Conservation (phyloP, 2,113 vertebrate genomes). For the Apteryx owenii region DNA sequence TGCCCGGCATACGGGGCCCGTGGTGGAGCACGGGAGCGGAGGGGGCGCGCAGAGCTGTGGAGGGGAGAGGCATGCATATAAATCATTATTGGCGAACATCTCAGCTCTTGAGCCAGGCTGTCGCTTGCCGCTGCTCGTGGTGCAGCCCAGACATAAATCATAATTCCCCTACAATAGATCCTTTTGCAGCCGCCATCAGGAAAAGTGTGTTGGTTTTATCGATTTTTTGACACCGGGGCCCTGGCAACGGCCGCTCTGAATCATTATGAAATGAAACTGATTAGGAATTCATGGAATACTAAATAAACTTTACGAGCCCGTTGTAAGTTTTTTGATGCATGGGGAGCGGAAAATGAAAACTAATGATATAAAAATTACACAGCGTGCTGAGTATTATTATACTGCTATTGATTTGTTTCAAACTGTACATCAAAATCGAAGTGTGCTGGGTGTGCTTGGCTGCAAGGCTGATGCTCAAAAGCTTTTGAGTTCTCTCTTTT, state of each 20-base stretch:
- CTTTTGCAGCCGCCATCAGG: constrained; percentile 91
- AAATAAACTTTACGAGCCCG: constrained; percentile 97
- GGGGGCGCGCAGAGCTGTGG: constrained; percentile 45
- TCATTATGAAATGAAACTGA: constrained; percentile 99
- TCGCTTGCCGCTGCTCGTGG: constrained; percentile 85
- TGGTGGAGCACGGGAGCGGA: neutral
- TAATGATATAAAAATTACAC: constrained; percentile 99
- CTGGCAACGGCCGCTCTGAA: constrained; percentile 86
- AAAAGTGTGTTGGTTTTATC: constrained; percentile 97
- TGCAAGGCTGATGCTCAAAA: constrained; percentile 70
- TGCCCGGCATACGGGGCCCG: too few relatives aligned
- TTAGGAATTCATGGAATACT: constrained; percentile 99
- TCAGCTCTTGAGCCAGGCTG: constrained; percentile 89
- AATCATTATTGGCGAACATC: constrained; percentile 99
- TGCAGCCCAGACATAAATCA: constrained; percentile 99
- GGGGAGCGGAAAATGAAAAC: constrained; percentile 90
- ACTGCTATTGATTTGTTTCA: constrained; percentile 98
- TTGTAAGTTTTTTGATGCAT: constrained; percentile 92
- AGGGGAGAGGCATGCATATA: constrained; percentile 86
- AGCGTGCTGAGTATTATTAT: constrained; percentile 96
- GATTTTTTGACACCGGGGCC: constrained; percentile 92
- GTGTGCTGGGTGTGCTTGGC: constrained; percentile 75
- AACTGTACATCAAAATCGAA: constrained; percentile 94
- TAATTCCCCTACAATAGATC: constrained; percentile 99
- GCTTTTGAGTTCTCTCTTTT: constrained; percentile 19